Evolutionary conservation across 2,888 invertebrate species (phyloP).

Genomic region (Acholoe squamosa): DNA sequence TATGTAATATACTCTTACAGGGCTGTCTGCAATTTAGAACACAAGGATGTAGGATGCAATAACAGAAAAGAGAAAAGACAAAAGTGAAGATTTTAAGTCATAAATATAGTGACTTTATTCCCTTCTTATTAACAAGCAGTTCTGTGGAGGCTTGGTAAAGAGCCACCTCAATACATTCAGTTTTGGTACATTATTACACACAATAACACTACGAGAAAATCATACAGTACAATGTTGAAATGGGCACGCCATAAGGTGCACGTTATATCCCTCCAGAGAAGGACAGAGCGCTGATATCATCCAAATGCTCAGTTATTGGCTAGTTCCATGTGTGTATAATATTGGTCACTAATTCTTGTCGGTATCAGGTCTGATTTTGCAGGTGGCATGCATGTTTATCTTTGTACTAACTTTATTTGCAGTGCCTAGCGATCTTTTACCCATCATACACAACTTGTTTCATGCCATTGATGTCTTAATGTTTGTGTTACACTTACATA

Average conservation of each 20-base stretch:
- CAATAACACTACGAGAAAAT: conserved; percentile 42
- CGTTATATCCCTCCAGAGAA: neutral
- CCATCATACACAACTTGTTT: too few species aligned
- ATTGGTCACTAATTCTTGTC: neutral
- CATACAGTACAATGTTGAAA: conserved; percentile 1
- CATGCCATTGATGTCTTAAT: too few species aligned
- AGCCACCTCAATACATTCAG: conserved; percentile 40
- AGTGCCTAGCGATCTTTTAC: too few species aligned
- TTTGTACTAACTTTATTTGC: too few species aligned
- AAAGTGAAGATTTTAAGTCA: conserved; percentile 1
- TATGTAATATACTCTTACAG: too few species aligned
- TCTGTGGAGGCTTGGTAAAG: conserved; percentile 13
- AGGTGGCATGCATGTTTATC: neutral
- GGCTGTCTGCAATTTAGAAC: too few species aligned
- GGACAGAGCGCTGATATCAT: neutral
- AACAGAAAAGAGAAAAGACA: neutral
- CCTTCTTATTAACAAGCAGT: conserved; percentile 48
- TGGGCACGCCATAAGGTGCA: neutral
- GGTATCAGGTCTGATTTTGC: neutral
- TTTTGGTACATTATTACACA: conserved; percentile 40
- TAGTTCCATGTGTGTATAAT: too few species aligned
- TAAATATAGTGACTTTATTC: conserved; percentile 57
- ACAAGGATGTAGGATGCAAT: too few species aligned
- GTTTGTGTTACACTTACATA: too few species aligned
- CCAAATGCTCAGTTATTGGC: too few species aligned